Evolutionary conservation across 2,797 vertebrate species (phyloP).

Genomic region (Etheostoma nigrum): DNA sequence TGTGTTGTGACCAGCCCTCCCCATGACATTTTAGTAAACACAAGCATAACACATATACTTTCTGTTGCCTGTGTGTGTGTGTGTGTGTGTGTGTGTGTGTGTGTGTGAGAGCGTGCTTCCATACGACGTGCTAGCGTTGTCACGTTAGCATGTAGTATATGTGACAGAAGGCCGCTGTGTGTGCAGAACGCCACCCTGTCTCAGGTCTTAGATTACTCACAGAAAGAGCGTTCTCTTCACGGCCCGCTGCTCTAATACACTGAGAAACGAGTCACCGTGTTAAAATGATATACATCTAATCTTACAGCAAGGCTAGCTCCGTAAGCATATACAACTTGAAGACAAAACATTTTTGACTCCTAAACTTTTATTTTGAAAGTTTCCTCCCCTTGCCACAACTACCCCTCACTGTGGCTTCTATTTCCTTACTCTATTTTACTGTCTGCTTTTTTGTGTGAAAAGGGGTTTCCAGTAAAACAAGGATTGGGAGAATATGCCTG

Average conservation of each 20-base stretch:
- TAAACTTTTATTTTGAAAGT: conserved; percentile 52
- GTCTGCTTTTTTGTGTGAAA: conserved; percentile 44
- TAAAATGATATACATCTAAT: conserved; percentile 25
- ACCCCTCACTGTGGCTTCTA: conserved; percentile 50
- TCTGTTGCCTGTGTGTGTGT: conserved; percentile 40
- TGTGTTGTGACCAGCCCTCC: conserved; percentile 44
- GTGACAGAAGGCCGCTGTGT: conserved; percentile 70
- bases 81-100: not conserved
- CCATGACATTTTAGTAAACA: conserved; percentile 60
- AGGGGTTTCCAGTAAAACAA: conserved; percentile 54
- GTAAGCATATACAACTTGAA: not conserved
- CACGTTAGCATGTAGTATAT: conserved; percentile 13
- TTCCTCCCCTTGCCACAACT: conserved; percentile 7
- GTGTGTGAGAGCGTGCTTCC: not conserved
- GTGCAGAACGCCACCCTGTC: conserved; percentile 57
- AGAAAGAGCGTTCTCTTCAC: conserved; percentile 56
- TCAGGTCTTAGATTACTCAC: conserved; percentile 57
- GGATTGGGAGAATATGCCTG: conserved; percentile 43
- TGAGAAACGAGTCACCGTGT: conserved; percentile 11
- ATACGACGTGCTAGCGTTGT: conserved; percentile 32
- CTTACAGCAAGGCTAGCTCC: not conserved
- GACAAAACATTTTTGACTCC: not conserved
- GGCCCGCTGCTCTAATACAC: conserved; percentile 29
- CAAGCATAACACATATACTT: conserved; percentile 56
- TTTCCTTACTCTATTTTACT: conserved; percentile 57